Percentiles rank a stretch among this genome's conserved stretches.
These are phyloP conservation scores for Drosophila lacertosa DNA, from an alignment of 1,140 invertebrate species.

Conservation along the genomic window DNA sequence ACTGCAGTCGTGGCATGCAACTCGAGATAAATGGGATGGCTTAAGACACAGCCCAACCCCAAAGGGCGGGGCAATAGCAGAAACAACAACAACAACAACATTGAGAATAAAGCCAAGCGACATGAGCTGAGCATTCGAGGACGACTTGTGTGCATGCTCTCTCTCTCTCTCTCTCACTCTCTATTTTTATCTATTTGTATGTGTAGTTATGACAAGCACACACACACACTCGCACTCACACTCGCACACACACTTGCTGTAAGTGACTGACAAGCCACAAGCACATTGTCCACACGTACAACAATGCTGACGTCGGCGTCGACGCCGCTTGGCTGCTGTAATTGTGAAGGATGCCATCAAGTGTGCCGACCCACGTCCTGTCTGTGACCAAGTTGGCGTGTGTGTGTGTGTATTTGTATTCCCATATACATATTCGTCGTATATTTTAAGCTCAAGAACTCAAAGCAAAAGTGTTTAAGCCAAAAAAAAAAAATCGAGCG, in stretches of 20 bases:
- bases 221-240: constrained; percentile 35
- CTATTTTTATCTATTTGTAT: constrained; percentile 20
- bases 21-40: constrained; percentile 47
- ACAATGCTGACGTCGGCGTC: constrained; percentile 24
- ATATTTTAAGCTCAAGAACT: constrained; percentile 76
- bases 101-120: constrained; percentile 68
- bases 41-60: constrained; percentile 37
- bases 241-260: constrained; percentile 41
- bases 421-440: constrained; percentile 32
- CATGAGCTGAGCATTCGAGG: constrained; percentile 67
- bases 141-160: constrained; percentile 31
- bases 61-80: constrained; percentile 33
- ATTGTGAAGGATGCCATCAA: constrained; percentile 82
- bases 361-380: constrained; percentile 50
- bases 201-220: constrained; percentile 53
- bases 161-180: background rate
- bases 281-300: constrained; percentile 71
- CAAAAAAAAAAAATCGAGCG: constrained; percentile 50
- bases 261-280: constrained; percentile 70
- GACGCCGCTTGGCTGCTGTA: constrained; percentile 58
- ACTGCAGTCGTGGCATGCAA: constrained; percentile 49
- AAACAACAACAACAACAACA: constrained; percentile 60
- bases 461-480: constrained; percentile 75
- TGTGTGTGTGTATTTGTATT: background rate
- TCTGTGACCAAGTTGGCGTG: constrained; percentile 6